These are phyloP conservation scores for Maccullochella peelii DNA, from an alignment of 2,113 vertebrate genomes.

Conservation along the genomic window DNA sequence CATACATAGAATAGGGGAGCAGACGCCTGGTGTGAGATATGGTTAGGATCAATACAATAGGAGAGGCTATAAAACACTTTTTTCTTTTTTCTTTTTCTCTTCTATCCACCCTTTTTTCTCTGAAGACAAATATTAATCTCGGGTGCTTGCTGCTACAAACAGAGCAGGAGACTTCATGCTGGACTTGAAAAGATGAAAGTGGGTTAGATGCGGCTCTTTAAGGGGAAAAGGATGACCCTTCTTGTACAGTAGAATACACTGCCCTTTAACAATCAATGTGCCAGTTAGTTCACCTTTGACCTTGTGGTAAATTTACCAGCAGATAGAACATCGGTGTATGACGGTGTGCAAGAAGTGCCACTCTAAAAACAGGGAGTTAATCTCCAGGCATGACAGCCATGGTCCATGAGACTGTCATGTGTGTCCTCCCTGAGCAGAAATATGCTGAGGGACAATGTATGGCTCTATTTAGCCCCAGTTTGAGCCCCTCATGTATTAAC, in stretches of 20 bases:
- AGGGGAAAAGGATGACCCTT: background rate
- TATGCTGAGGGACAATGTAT: background rate
- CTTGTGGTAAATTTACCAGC: conserved; percentile 55
- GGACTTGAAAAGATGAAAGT: conserved; percentile 16
- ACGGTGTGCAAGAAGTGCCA: conserved; percentile 39
- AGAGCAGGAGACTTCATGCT: background rate
- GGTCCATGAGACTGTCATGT: background rate
- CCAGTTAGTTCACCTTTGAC: conserved; percentile 70
- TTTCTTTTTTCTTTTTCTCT: background rate
- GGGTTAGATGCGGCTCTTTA: background rate
- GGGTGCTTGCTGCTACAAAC: conserved; percentile 5
- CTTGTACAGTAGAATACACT: conserved; percentile 15
- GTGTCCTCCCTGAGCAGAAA: background rate
- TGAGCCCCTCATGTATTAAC: background rate
- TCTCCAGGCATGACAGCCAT: conserved; percentile 38
- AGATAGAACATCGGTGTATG: conserved; percentile 61
- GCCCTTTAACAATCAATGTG: conserved; percentile 66
- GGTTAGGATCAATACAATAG: conserved; percentile 4
- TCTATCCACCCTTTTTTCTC: background rate
- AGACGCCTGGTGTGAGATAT: background rate
- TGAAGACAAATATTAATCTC: conserved; percentile 13
- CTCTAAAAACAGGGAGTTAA: conserved; percentile 33
- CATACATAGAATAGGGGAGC: conserved; percentile 25
- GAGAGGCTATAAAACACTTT: background rate
- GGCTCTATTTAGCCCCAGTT: background rate